Evolutionary conservation across 2,113 vertebrate species (phyloP).

Genomic region (Melanerpes aurifrons): DNA sequence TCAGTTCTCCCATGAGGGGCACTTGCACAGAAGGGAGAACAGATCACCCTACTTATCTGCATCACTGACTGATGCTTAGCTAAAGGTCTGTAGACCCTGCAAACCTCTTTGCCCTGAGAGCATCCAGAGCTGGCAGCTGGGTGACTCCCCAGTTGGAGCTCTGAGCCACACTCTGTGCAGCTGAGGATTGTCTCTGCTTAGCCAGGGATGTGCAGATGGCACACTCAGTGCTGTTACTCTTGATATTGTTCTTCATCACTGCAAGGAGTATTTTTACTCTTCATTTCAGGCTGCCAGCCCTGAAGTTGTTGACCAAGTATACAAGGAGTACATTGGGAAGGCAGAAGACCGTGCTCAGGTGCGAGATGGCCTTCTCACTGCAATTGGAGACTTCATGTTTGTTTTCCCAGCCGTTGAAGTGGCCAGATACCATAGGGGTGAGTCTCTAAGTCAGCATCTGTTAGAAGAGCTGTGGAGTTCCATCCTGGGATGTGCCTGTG

Average conservation of each 20-base stretch:
- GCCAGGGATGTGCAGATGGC: neutral
- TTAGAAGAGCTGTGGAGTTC: neutral
- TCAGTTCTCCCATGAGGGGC: neutral
- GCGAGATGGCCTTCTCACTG: slow-evolving; percentile 70
- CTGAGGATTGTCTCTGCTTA: neutral
- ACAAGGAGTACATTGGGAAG: slow-evolving; percentile 71
- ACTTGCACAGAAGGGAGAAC: no score
- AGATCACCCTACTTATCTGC: neutral
- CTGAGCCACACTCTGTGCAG: neutral
- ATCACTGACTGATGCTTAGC: neutral
- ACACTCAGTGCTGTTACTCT: neutral
- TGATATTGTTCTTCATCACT: no score
- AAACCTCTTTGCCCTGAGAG: neutral
- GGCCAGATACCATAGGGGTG: slow-evolving; percentile 81
- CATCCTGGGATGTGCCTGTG: no score
- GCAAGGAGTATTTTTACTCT: neutral
- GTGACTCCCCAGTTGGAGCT: neutral
- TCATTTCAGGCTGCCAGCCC: neutral
- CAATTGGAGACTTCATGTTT: slow-evolving; percentile 65
- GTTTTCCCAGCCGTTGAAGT: slow-evolving; percentile 55
- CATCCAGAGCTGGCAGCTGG: neutral
- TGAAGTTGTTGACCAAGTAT: neutral
- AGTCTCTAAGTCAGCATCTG: neutral
- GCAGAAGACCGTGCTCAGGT: slow-evolving; percentile 61
- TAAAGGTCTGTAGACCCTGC: neutral